Base-by-base conservation (phyloP, 1,140 invertebrate genomes). In the Nymphalis io region DNA sequence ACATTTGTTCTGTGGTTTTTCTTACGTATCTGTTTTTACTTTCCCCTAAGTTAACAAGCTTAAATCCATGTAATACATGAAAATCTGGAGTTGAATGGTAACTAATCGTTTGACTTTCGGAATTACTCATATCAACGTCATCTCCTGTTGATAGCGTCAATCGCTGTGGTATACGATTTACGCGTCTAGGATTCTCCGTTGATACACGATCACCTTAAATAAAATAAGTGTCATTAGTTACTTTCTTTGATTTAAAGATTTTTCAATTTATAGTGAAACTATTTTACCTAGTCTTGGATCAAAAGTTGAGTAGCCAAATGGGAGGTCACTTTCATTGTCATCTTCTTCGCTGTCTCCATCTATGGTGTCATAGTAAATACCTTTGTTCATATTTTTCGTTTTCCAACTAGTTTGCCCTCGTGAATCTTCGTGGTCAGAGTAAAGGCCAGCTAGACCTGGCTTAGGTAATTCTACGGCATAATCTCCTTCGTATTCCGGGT, bases 51-150 rank as follows among this genome's bases (percentile, higher is more conserved):
- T 90, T 89, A 13, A 85, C 64, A 39, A 91, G 80, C 75, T 90
- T 90, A 70, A 89, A 91, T 15, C 84, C 85, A 75, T 88, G 76
- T 23, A 91, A 58, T 12, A 89, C 81, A 73, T 87, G 82, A 68
- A 91, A 91, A 73, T 91, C 80, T 58, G 89, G 89, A 58, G 83
- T 83, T 2, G 87, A 87, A 39, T 85, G 80, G 66, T 82, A 89
- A 62, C 63, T 83, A 10, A 90, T 77, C 3, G 78, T 82, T 60
- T 82, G 78, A 40, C 75, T 83, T 64, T 78, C 81, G n/a, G 76
- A 60, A 60, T 73, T 67, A 33, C 62, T 70, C 23, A 63, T 62
- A 8, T 46, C 16, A 59, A 81, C 69, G 1, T 81, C 68, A 60
- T 62, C 67, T 2, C 21, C 44, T 21, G 69, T 62, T 51, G 44